phyloP scores from a whole-genome alignment of 2,888 invertebrate species.

The Drosophila borealis region DNA sequence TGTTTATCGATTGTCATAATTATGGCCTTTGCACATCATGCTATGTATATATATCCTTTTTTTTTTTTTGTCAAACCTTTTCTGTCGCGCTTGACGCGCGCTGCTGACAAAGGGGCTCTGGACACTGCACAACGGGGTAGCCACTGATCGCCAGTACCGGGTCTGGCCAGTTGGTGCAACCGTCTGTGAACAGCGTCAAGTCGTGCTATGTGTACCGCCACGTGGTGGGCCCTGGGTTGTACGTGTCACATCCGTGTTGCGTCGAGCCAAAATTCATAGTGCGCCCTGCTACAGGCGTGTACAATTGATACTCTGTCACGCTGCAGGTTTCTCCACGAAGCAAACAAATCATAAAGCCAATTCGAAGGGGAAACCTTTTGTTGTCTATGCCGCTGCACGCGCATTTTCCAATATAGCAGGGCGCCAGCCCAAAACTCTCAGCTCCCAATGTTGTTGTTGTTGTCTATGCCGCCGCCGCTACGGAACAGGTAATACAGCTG shows the following conservation, averaged over 20 bases:
- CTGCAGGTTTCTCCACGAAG: constrained; percentile 78
- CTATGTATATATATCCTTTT: not conserved
- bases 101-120: constrained; percentile 81
- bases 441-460: not conserved
- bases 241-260: constrained; percentile 79
- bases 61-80: constrained; percentile 16
- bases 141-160: constrained; percentile 83
- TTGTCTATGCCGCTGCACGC: constrained; percentile 42
- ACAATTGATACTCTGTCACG: constrained; percentile 53
- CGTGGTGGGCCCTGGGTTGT: constrained; percentile 84
- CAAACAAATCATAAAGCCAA: constrained; percentile 12
- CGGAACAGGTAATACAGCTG: constrained; percentile 57
- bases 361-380: constrained; percentile 51
- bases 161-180: constrained; percentile 84
- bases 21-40: constrained; percentile 4
- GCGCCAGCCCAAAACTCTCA: constrained; percentile 37
- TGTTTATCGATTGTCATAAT: not conserved
- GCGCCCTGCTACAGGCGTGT: constrained; percentile 81
- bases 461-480: constrained; percentile 13
- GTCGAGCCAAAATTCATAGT: constrained; percentile 83
- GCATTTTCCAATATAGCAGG: constrained; percentile 60
- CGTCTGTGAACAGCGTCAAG: constrained; percentile 84
- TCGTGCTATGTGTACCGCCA: constrained; percentile 84
- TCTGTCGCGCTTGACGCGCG: constrained; percentile 30
- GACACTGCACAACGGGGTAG: constrained; percentile 84